These are phyloP conservation scores for Naja naja DNA, from an alignment of 2,113 vertebrate species.

Conservation along the genomic window DNA sequence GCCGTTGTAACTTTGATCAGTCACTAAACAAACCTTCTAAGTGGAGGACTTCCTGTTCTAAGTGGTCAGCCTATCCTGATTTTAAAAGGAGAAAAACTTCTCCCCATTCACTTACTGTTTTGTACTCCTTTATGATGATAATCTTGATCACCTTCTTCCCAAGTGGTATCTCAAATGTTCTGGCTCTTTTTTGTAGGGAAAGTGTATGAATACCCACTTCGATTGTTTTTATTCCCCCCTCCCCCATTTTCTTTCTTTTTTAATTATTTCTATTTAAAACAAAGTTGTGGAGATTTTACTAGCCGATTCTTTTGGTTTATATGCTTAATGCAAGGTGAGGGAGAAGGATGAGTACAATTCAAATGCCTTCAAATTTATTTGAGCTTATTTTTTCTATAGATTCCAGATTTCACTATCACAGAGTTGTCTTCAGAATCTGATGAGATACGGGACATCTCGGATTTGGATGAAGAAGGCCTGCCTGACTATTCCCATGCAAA, in stretches of 20 bases:
- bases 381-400: slow-evolving; percentile 65
- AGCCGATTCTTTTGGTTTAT: background rate
- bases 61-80: too few species aligned
- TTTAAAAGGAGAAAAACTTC: too few species aligned
- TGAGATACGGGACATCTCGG: slow-evolving; percentile 73
- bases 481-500: slow-evolving; percentile 63
- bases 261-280: too few species aligned
- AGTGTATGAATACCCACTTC: too few species aligned
- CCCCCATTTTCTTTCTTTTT: too few species aligned
- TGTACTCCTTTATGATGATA: too few species aligned
- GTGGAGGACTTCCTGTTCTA: too few species aligned
- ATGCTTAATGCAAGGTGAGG: background rate
- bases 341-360: background rate
- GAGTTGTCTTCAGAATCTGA: slow-evolving; percentile 75
- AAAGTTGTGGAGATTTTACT: background rate
- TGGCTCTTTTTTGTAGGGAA: too few species aligned
- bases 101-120: too few species aligned
- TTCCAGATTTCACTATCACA: slow-evolving; percentile 72
- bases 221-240: too few species aligned
- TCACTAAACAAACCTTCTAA: background rate
- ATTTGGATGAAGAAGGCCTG: slow-evolving; percentile 71
- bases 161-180: too few species aligned
- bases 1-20: background rate
- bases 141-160: too few species aligned
- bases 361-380: slow-evolving; percentile 49